Percentiles rank a stretch among this genome's conserved stretches.
Conservation (phyloP, 2,113 vertebrate genomes). For the Otocyon megalotis region DNA sequence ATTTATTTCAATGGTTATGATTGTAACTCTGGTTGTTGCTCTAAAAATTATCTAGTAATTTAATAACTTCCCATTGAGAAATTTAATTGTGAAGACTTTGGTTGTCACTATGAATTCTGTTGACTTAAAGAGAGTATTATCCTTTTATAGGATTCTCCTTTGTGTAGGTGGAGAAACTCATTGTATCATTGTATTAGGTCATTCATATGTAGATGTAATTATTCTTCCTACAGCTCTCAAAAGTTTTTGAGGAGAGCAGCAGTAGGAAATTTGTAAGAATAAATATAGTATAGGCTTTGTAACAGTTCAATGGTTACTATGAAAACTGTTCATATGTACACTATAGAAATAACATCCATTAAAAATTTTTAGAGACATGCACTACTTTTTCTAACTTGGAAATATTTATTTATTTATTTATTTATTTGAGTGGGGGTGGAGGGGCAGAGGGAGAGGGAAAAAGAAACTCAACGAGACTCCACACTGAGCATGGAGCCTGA, state of each 20-base stretch:
- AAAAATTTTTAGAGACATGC: neutral
- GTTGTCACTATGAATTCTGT: neutral
- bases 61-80: slow-evolving; percentile 12
- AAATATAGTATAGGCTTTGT: neutral
- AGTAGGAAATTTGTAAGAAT: neutral
- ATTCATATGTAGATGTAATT: neutral
- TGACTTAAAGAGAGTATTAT: neutral
- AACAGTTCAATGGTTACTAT: neutral
- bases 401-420: neutral
- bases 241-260: neutral
- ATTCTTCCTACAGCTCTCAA: neutral
- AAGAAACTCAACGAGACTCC: neutral
- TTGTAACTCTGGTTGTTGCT: slow-evolving; percentile 7
- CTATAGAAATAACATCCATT: neutral
- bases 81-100: neutral
- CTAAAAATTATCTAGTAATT: slow-evolving; percentile 45
- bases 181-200: neutral
- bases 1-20: neutral
- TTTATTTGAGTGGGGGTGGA: neutral
- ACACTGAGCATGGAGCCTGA: neutral
- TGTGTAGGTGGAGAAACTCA: neutral
- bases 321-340: neutral
- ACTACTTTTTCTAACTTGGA: neutral
- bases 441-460: neutral
- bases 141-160: neutral